A percentile compares a stretch with the other conserved stretches of the same genome.
Conservation (phyloP, 2,113 vertebrate species). For the Bungarus multicinctus region DNA sequence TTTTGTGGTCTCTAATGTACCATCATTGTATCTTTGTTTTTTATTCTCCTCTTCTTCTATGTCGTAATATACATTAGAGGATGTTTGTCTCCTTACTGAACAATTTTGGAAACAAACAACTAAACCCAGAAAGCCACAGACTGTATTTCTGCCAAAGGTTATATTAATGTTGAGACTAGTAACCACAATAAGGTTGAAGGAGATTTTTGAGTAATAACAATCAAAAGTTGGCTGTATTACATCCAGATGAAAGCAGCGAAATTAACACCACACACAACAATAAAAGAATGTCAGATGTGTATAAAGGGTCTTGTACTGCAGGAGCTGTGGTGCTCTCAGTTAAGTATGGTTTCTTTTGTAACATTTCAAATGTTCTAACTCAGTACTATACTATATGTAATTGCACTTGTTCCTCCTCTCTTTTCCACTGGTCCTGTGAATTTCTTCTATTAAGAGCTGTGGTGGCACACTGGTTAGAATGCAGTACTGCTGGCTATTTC, state of each 20-base stretch:
- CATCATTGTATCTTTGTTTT: not conserved
- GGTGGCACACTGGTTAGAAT: too few species aligned
- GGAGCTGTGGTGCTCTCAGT: not conserved
- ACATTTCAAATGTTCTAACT: conserved; percentile 7
- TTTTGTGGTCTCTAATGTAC: not conserved
- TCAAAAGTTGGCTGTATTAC: accelerated
- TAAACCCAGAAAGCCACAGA: conserved; percentile 3
- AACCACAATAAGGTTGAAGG: conserved; percentile 9
- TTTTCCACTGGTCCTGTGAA: not conserved
- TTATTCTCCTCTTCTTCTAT: not conserved
- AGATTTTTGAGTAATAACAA: conserved; percentile 4
- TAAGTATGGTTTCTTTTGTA: not conserved
- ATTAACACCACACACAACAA: not conserved
- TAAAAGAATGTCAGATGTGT: not conserved
- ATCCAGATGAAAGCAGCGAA: accelerated
- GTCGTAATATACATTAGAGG: not conserved
- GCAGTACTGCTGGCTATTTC: too few species aligned
- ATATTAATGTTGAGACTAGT: not conserved
- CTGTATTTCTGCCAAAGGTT: not conserved
- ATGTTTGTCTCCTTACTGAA: not conserved
- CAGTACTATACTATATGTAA: not conserved
- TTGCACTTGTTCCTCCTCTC: not conserved
- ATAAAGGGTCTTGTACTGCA: not conserved
- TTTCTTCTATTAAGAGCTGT: not conserved
- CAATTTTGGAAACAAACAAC: conserved; percentile 13